phyloP scores from a whole-genome alignment of 2,888 invertebrate genomes.

The Palloptera scutellata region DNA sequence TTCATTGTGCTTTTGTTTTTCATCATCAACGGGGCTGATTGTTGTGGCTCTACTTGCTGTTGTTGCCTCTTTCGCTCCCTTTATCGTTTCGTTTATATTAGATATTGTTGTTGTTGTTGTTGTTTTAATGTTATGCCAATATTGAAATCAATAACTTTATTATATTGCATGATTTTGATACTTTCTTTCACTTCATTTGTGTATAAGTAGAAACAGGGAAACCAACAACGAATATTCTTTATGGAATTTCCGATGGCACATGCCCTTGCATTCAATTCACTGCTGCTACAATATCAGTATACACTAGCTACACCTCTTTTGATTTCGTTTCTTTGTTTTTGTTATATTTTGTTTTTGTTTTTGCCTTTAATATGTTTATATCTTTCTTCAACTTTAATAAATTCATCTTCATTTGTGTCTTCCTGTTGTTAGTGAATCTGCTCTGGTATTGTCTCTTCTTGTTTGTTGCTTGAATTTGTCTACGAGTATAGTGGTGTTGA shows the following conservation, averaged over 20 bases:
- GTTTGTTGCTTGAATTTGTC: too few species aligned
- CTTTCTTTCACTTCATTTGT: too few species aligned
- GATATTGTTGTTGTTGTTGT: conserved; percentile 15
- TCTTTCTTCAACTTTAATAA: conserved; percentile 23
- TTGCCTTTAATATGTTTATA: neutral
- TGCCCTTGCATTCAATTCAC: conserved; percentile 21
- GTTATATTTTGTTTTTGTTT: conserved; percentile 17
- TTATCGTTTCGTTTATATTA: too few species aligned
- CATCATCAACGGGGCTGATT: too few species aligned
- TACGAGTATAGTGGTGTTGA: neutral
- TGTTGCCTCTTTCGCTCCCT: conserved; percentile 10
- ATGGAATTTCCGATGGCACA: neutral
- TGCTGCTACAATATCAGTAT: conserved; percentile 24
- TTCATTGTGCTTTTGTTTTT: neutral
- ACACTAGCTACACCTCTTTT: conserved; percentile 27
- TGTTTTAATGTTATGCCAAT: conserved; percentile 33
- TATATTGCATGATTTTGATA: neutral
- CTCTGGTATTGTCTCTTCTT: conserved; percentile 6
- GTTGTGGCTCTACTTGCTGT: too few species aligned
- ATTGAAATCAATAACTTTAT: conserved; percentile 39
- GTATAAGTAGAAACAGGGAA: too few species aligned
- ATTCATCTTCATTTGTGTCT: conserved; percentile 26
- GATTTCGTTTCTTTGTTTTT: conserved; percentile 6
- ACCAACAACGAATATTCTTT: too few species aligned
- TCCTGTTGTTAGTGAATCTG: neutral